These are phyloP conservation scores for Euphysa ruthae DNA, from an alignment of 30 jellyfish, hydroid and myxozoan genomes.

Conservation along the genomic window DNA sequence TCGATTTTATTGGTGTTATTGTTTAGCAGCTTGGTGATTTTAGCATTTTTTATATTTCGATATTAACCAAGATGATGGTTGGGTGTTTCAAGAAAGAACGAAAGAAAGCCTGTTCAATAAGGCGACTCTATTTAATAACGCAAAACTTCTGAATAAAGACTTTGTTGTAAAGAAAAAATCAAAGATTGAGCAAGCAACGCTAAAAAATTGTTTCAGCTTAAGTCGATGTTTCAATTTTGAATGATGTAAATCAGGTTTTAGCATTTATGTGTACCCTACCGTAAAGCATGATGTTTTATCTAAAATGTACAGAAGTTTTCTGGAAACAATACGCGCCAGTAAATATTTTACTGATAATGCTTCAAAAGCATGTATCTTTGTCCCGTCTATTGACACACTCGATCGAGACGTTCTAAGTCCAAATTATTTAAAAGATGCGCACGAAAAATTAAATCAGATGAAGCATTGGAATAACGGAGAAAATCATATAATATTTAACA, in stretches of 20 bases:
- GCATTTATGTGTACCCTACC: constrained; percentile 39
- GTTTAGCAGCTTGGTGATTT: no score
- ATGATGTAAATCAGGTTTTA: constrained; percentile 43
- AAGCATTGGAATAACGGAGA: constrained; percentile 66
- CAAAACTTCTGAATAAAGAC: no score
- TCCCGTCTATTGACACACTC: constrained; percentile 51
- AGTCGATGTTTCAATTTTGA: constrained; percentile 61
- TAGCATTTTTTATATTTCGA: no score
- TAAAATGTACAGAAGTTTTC: constrained; percentile 41
- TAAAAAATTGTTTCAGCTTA: no score
- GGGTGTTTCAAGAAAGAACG: no score
- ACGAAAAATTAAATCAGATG: background rate
- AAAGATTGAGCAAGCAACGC: no score
- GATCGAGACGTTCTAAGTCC: constrained; percentile 74
- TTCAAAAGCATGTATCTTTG: constrained; percentile 53
- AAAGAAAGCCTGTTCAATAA: no score
- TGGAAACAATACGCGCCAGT: constrained; percentile 39
- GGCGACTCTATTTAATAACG: no score
- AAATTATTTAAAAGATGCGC: constrained; percentile 31
- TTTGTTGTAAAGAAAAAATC: no score
- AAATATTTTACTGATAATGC: constrained; percentile 54
- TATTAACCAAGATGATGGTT: no score
- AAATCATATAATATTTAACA: constrained; percentile 47
- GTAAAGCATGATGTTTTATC: constrained; percentile 34
- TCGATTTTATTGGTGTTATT: no score